Conservation (phyloP, 2,113 vertebrate genomes). For the Geococcyx californianus region DNA sequence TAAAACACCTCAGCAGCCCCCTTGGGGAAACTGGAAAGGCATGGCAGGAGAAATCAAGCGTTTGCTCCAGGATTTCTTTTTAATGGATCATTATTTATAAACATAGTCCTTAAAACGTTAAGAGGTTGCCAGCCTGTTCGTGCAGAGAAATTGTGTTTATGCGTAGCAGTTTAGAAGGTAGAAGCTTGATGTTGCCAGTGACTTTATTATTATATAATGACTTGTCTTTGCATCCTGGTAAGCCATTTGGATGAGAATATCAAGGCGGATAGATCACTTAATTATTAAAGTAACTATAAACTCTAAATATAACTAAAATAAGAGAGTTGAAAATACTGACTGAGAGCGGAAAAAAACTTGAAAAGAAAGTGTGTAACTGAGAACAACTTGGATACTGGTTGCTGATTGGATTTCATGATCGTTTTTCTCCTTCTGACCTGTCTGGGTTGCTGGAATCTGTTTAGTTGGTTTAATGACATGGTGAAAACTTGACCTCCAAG, state of each 20-base stretch:
- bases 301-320: background rate
- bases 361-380: background rate
- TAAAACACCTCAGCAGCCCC: accelerated
- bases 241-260: accelerated
- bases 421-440: background rate
- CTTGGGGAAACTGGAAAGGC: background rate
- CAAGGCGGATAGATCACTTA: accelerated
- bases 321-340: background rate
- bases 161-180: accelerated
- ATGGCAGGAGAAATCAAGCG: background rate
- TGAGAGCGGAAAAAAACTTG: background rate
- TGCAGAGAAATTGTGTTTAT: background rate
- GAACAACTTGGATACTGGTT: accelerated
- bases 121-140: background rate
- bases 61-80: background rate
- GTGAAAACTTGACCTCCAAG: conserved; percentile 1
- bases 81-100: background rate
- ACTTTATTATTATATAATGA: accelerated
- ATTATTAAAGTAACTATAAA: background rate
- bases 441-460: background rate
- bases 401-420: background rate
- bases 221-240: background rate
- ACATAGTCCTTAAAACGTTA: accelerated
- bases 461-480: background rate
- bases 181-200: accelerated